A percentile compares a stretch with the other conserved stretches of the same genome.
Evolutionary conservation across 2,797 vertebrate species (phyloP).

Genomic region (Smutsia temminckii): DNA sequence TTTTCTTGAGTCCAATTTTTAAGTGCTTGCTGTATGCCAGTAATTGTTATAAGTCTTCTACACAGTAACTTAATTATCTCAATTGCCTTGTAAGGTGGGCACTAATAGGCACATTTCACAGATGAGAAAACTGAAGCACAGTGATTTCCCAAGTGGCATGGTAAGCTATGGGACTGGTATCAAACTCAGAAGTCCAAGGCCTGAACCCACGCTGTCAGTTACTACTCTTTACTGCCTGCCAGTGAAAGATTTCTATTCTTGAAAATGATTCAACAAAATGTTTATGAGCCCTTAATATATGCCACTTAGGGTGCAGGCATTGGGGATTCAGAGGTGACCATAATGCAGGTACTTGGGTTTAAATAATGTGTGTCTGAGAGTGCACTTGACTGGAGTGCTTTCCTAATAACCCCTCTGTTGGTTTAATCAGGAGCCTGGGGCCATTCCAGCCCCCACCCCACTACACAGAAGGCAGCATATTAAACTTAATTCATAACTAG

Average conservation of each 20-base stretch:
- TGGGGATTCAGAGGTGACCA: background rate
- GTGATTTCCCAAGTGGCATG: background rate
- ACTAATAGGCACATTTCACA: background rate
- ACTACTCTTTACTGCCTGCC: background rate
- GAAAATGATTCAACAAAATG: background rate
- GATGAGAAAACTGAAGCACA: background rate
- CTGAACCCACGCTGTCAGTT: background rate
- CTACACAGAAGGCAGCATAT: background rate
- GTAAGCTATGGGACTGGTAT: background rate
- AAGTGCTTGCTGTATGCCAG: background rate
- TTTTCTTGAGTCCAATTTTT: conserved; percentile 27
- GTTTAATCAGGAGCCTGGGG: background rate
- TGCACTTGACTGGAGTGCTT: background rate
- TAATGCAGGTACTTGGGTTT: background rate
- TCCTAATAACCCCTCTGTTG: background rate
- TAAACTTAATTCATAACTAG: background rate
- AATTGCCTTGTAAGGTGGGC: background rate
- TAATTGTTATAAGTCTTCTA: background rate
- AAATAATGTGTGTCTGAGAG: background rate
- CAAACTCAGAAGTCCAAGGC: background rate
- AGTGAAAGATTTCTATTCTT: background rate
- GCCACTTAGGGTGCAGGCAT: background rate
- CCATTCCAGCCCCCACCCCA: background rate
- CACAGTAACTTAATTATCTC: background rate
- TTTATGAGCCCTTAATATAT: background rate